Base-by-base conservation (phyloP, 2,888 invertebrate genomes). In the Dastarcus helophoroides region DNA sequence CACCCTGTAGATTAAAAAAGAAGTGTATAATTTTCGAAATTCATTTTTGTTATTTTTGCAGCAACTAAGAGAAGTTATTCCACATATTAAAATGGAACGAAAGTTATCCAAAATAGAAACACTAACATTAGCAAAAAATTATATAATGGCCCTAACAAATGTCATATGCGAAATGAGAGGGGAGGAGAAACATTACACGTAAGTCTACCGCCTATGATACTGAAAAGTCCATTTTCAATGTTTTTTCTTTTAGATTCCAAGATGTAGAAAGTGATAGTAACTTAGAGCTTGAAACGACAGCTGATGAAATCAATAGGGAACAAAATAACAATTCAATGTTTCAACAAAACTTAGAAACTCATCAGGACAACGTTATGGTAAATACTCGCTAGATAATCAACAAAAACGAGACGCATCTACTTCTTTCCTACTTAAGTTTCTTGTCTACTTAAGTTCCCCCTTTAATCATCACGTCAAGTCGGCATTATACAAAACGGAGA, bases 101-200 rank as follows among this genome's bases (percentile, higher is more conserved):
- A 77, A 79, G 56, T 63, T 82, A 50, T 79, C 79, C 43, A 82
- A 82, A 68, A 82, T 82, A 51, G 82, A 82, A 62, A 82, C 82
- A 14, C 65, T 82, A 41, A 81, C 81, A 29, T 63, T 82, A 61
- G 82, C 82, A 43, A 80, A 81, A 65, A 81, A 82, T 67, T 82
- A 82, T 63, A 82, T 82, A 56, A 80, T 80, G 74, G 81, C 81
- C 19, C 63, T 82, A 51, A 81, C 81, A 44, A 81, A 80, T 58
- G 79, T 80, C 50, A 79, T 82, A 50, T 81, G 80, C 59, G 79
- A 78, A 53, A 79, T 79, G 73, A 63, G 79, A 39, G 77, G 77
- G 16, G 79, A 79, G 54, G 71, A 71, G 42, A 70, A 71, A 50
- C 73, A 76, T 44, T 78, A 76, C 61, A 71, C 72, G 67, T 69